phyloP scores from a whole-genome alignment of 37 sponge, comb jelly and placozoan species.

The Beroe ovata region DNA sequence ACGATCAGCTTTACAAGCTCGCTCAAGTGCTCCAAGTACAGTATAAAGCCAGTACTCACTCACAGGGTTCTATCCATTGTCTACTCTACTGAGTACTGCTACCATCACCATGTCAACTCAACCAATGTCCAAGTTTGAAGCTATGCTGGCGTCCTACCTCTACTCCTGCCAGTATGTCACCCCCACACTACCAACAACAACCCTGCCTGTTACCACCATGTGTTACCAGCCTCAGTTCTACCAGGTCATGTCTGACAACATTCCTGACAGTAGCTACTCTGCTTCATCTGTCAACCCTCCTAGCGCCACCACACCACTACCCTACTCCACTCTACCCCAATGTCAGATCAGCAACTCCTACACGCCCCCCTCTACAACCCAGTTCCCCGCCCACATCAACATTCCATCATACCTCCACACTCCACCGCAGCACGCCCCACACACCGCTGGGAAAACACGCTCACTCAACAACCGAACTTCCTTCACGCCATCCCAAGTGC shows the following conservation, averaged over 20 bases:
- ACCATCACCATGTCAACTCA: background rate
- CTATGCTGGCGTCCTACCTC: slow-evolving; percentile 20
- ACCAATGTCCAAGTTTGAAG: background rate
- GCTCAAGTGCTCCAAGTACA: too few species aligned
- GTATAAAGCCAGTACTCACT: background rate
- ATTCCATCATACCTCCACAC: background rate
- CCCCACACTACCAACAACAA: background rate
- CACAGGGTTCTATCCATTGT: background rate
- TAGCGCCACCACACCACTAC: background rate
- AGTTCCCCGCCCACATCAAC: background rate
- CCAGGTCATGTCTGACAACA: background rate
- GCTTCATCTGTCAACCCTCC: background rate
- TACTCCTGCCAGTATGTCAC: slow-evolving; percentile 25
- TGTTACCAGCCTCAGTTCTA: background rate
- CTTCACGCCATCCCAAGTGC: slow-evolving; percentile 15
- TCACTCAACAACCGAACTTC: background rate
- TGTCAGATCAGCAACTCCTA: background rate
- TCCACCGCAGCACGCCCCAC: background rate
- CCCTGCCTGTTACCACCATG: background rate
- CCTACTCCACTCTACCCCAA: background rate
- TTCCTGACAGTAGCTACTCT: background rate
- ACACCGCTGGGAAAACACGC: slow-evolving; percentile 13
- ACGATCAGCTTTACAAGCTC: background rate
- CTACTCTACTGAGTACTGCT: too few species aligned
- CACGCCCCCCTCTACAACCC: background rate